Evolutionary conservation across 2,113 vertebrate genomes (phyloP).

Genomic region (Nanger granti): DNA sequence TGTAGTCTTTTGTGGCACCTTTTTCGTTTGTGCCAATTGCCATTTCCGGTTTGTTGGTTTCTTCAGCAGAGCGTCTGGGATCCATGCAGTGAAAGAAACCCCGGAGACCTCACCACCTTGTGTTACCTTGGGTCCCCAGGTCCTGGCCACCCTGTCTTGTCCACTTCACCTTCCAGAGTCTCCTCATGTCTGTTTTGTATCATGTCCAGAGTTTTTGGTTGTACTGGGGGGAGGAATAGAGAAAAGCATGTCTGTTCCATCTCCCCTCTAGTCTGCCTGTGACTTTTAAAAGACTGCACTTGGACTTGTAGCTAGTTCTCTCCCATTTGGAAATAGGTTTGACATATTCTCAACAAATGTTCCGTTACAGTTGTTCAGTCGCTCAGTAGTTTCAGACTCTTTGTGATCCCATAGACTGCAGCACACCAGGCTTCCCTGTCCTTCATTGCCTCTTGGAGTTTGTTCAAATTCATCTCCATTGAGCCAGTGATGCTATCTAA

Average conservation of each 20-base stretch:
- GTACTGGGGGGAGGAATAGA: background rate
- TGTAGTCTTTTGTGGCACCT: background rate
- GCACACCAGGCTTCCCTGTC: background rate
- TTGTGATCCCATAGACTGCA: background rate
- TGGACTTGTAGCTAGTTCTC: background rate
- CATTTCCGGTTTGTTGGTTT: background rate
- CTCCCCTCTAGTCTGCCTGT: background rate
- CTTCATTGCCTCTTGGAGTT: background rate
- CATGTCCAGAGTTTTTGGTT: background rate
- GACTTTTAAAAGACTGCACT: background rate
- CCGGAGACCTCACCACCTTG: background rate
- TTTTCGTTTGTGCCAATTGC: background rate
- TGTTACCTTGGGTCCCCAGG: background rate
- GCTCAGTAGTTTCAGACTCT: background rate
- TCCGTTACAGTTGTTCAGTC: background rate
- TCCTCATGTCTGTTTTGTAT: background rate
- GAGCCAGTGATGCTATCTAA: background rate
- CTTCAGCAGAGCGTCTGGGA: background rate
- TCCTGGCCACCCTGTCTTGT: background rate
- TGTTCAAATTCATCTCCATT: background rate
- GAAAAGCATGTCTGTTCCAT: accelerated
- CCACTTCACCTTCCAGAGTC: background rate
- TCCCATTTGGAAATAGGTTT: background rate
- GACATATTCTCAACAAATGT: background rate
- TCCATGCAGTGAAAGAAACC: background rate